Evolutionary conservation across 2,113 vertebrate species (phyloP), one percentile per base, ranked within the genome.

Genomic region (Oryzias woworae): DNA sequence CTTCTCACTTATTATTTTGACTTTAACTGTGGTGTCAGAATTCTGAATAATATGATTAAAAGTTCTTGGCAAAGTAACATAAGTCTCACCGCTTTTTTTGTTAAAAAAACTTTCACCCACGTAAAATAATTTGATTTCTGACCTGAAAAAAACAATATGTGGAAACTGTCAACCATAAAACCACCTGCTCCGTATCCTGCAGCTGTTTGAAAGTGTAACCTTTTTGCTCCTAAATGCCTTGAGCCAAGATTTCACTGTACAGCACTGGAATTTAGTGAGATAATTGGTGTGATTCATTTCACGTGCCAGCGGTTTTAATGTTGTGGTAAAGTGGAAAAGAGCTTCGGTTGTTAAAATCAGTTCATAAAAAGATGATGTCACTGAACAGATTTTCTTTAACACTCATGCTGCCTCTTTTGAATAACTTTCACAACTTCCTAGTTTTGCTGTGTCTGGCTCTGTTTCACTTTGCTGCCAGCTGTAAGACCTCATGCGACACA

Each of bases 331-430:
- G 20, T 13, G 14, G 12, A 22, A 14, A 4, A 22, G 13, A 23
- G 47, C 58, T 44, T 56, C 12, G 58, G 14, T 26, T 43, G n/a
- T 22, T 60, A 58, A 53, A 65, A 59, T 64, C 61, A 62, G 53
- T 14, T 26, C 10, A 28, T 47, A 51, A 31, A 71, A 41, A 46
- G 17, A 23, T 53, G 24, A 56, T 53, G 41, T 66, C 63, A 62
- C 24, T 64, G 46, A 62, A 16, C 28, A 66, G 52, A 22, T 59
- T 23, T 53, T 76, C 36, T 41, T 26, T 77, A 36, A 36, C 6
- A 43, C 60, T 43, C 5, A 52, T 24, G 24, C 16, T 56, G 5
- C 57, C 53, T 62, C 15, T 45, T 2, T 14, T 16, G 51, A 42
- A 53, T 58, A 28, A 47, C 48, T 44, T n/a, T 36, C 36, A 36